phyloP scores from a whole-genome alignment of 1,140 invertebrate species.

The Lepidostoma basale region DNA sequence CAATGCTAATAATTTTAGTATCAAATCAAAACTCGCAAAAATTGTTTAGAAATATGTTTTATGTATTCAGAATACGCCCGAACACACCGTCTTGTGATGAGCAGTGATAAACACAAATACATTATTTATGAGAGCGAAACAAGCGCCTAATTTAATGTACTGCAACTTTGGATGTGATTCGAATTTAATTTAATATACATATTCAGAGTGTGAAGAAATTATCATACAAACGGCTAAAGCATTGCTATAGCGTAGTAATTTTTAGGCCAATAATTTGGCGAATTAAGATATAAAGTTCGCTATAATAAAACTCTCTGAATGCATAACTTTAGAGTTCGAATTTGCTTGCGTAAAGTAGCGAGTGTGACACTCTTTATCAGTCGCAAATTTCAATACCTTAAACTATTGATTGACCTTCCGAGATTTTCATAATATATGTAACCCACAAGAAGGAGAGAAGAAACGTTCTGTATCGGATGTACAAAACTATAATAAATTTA shows the following conservation, averaged over 20 bases:
- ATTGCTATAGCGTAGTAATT: too few species aligned
- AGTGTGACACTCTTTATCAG: not conserved
- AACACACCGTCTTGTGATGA: too few species aligned
- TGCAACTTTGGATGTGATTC: constrained; percentile 1
- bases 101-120: constrained; percentile 10
- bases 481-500: not conserved
- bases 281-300: too few species aligned
- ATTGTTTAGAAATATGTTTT: too few species aligned
- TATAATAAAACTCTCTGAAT: too few species aligned
- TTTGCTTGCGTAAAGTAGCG: too few species aligned
- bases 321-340: too few species aligned
- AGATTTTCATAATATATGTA: constrained; percentile 19
- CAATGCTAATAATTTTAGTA: not conserved
- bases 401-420: not conserved
- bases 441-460: not conserved
- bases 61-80: too few species aligned
- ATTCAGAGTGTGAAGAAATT: not conserved
- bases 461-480: not conserved
- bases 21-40: not conserved
- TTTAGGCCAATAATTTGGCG: too few species aligned
- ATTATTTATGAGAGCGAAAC: not conserved
- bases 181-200: too few species aligned
- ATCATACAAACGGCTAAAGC: not conserved
- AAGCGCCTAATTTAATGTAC: not conserved
- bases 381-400: constrained; percentile 9